Percentiles rank a stretch among this genome's conserved stretches.
Evolutionary conservation across 2,797 vertebrate species (phyloP).

Genomic region (Limnodromus scolopaceus): DNA sequence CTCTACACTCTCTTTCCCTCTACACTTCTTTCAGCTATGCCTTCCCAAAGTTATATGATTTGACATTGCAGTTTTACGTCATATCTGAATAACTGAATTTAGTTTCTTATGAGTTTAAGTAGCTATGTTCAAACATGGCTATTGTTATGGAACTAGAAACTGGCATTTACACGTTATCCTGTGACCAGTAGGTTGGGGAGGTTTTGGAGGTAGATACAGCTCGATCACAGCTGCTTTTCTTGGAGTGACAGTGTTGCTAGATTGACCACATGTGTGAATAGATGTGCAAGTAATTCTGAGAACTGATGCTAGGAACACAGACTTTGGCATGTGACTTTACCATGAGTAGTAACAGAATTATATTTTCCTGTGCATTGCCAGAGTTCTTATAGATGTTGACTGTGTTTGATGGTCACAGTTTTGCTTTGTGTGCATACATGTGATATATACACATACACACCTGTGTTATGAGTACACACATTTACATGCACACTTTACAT

Average conservation of each 20-base stretch:
- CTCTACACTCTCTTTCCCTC: neutral
- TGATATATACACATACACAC: neutral
- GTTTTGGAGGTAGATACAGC: neutral
- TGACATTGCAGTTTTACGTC: neutral
- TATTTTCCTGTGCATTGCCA: neutral
- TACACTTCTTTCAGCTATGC: neutral
- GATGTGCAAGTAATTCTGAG: neutral
- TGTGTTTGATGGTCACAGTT: neutral
- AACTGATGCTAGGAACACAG: neutral
- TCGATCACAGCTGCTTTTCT: neutral
- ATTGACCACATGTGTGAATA: neutral
- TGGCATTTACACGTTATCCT: neutral
- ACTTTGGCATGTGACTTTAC: neutral
- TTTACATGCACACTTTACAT: neutral
- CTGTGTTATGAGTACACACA: neutral
- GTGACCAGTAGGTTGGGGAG: neutral
- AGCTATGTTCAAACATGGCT: neutral
- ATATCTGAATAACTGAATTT: neutral
- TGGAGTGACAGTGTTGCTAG: neutral
- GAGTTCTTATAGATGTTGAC: neutral
- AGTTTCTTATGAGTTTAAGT: neutral
- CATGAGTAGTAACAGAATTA: neutral
- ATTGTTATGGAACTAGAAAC: neutral
- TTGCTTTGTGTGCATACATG: neutral
- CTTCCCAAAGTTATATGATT: neutral